Evolutionary conservation across 2,797 vertebrate genomes (phyloP).

Genomic region (Neomorphus geoffroyi): DNA sequence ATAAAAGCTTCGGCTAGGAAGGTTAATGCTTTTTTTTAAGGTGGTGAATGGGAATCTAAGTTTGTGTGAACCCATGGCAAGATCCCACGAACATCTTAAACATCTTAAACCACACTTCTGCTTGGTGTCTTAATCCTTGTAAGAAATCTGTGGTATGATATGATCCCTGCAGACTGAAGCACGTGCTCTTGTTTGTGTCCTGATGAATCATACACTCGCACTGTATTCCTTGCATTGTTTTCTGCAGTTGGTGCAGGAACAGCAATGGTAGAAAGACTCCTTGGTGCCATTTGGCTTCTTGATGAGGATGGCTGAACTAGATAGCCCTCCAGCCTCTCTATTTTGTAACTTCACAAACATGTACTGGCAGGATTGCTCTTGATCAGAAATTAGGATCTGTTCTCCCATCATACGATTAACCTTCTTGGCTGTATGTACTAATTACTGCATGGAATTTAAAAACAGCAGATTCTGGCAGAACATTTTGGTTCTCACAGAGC

Average conservation of each 20-base stretch:
- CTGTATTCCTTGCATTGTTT: background rate
- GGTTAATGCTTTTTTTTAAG: background rate
- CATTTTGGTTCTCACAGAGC: conserved; percentile 11
- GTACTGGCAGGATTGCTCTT: background rate
- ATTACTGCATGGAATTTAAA: conserved; percentile 57
- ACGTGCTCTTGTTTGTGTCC: conserved; percentile 1
- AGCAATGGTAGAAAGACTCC: background rate
- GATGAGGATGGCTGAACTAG: background rate
- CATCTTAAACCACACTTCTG: background rate
- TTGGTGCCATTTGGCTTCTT: background rate
- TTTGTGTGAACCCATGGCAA: background rate
- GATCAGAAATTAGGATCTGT: conserved; percentile 23
- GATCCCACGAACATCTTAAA: background rate
- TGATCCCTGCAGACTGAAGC: background rate
- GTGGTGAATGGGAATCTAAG: background rate
- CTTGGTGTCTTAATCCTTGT: background rate
- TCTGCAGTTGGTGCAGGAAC: background rate
- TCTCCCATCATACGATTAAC: background rate
- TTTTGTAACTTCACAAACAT: background rate
- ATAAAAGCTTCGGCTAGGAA: background rate
- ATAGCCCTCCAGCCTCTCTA: background rate
- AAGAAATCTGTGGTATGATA: background rate
- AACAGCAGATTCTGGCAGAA: conserved; percentile 52
- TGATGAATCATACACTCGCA: background rate
- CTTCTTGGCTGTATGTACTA: conserved; percentile 37